Evolutionary conservation across 2,888 invertebrate genomes (phyloP).

Genomic region (Drosophila monieri): DNA sequence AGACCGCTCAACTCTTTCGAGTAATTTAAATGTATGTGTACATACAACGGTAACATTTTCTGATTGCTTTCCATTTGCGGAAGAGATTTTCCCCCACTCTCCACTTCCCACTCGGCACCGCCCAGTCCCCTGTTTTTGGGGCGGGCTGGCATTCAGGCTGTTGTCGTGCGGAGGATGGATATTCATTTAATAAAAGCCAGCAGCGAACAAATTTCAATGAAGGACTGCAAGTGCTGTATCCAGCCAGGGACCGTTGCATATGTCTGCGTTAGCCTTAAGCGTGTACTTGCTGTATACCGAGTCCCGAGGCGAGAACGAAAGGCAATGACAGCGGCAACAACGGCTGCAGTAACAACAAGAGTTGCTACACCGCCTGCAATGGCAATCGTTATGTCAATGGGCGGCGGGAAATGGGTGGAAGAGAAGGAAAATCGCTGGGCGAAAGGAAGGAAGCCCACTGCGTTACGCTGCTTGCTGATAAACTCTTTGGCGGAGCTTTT

Average conservation of each 20-base stretch:
- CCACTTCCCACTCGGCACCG: not conserved
- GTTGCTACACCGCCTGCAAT: slow-evolving; percentile 23
- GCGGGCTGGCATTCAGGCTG: not conserved
- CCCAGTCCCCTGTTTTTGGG: not conserved
- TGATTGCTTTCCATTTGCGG: slow-evolving; percentile 61
- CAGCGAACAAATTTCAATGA: slow-evolving; percentile 71
- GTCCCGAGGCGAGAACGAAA: slow-evolving; percentile 11
- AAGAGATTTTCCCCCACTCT: slow-evolving; percentile 34
- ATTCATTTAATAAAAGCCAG: slow-evolving; percentile 76
- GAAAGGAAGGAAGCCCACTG: slow-evolving; percentile 22
- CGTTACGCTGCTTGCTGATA: slow-evolving; percentile 57
- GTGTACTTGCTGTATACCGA: slow-evolving; percentile 8
- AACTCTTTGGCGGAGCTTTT: slow-evolving; percentile 70
- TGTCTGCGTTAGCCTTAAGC: slow-evolving; percentile 40
- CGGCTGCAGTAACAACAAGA: slow-evolving; percentile 3
- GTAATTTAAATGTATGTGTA: slow-evolving; percentile 39
- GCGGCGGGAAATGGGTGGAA: slow-evolving; percentile 19
- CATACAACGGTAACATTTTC: slow-evolving; percentile 43
- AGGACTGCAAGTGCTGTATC: slow-evolving; percentile 57
- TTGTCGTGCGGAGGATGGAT: slow-evolving; percentile 45
- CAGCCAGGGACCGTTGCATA: slow-evolving; percentile 19
- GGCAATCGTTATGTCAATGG: slow-evolving; percentile 29
- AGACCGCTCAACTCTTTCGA: slow-evolving; percentile 34
- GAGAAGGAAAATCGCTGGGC: not conserved
- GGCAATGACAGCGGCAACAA: slow-evolving; percentile 28